Base-by-base conservation (phyloP, 2,888 invertebrate genomes). In the Nymphalis urticae region DNA sequence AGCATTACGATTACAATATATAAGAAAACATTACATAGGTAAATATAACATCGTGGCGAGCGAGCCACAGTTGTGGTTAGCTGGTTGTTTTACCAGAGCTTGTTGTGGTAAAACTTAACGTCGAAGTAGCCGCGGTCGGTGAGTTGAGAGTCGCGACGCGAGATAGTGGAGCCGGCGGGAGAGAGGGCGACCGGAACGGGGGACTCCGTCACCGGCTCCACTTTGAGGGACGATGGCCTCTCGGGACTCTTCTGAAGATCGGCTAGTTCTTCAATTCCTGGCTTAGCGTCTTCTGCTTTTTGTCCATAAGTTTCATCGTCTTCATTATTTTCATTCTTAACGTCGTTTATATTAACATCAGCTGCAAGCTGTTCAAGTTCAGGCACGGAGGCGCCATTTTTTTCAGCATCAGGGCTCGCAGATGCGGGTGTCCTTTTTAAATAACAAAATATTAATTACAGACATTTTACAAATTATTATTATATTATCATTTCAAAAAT, bases 81-180 rank as follows among this genome's bases (percentile, higher is more conserved):
- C 53, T 69, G 66, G 66, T 65, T 21, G 59, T 71, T 70, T 36
- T 95, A 96, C 96, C 96, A 96, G 77, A 96, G 91, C 77, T 95
- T 95, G 79, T 95, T 96, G 86, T 96, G 96, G 85, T 95, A 95
- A 87, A 96, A 96, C 82, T 96, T 96, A 56, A 96, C 92, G 87
- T 96, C 96, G 77, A 96, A 94, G 84, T 94, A 96, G 56, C 95
- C 95, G 79, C 94, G 94, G 62, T 94, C 94, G 24, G 95, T 95
- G 70, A 93, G 86, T 62, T 94, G 94, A 10, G 92, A 83, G 73
- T 73, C 85, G 48, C 85, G 85, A 47, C 84, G 85, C 3, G 80
- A 75, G 1, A 67, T 42, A 0, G 76, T 69, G 0, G 78, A 78
- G 19, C 79, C 80, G 17, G 79, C 81, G 9, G 83, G 78, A 2